Conservation (phyloP, 2,797 vertebrate species). For the Mustela erminea region DNA sequence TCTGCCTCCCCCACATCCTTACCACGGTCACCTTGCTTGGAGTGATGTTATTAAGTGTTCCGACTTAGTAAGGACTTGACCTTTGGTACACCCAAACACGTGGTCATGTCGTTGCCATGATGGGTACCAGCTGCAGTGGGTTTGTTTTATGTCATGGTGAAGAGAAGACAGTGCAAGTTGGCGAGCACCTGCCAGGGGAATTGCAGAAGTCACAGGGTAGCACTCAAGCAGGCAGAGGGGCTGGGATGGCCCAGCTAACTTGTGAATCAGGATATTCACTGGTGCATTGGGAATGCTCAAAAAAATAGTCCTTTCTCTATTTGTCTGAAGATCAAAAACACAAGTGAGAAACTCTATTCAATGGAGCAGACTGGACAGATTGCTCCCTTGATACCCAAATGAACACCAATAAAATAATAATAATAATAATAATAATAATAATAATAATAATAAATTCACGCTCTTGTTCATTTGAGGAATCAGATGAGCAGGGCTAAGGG, state of each 20-base stretch:
- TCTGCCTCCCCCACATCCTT: fast-evolving
- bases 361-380: neutral
- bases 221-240: neutral
- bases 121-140: neutral
- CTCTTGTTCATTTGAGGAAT: neutral
- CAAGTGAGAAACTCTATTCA: no score
- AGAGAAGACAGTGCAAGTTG: neutral
- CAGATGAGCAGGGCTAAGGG: neutral
- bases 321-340: neutral
- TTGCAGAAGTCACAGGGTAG: fast-evolving
- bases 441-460: neutral
- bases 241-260: fast-evolving
- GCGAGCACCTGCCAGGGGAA: neutral
- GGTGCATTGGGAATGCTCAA: fast-evolving
- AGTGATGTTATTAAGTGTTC: neutral
- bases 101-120: fast-evolving
- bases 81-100: neutral
- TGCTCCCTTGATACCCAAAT: neutral
- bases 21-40: fast-evolving
- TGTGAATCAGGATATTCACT: fast-evolving
- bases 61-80: neutral
- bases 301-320: neutral
- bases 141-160: neutral
- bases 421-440: no score
- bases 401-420: no score